Percentiles rank a stretch among this genome's conserved stretches.
phyloP scores from a whole-genome alignment of 2,797 vertebrate genomes.

The Prionace glauca region DNA sequence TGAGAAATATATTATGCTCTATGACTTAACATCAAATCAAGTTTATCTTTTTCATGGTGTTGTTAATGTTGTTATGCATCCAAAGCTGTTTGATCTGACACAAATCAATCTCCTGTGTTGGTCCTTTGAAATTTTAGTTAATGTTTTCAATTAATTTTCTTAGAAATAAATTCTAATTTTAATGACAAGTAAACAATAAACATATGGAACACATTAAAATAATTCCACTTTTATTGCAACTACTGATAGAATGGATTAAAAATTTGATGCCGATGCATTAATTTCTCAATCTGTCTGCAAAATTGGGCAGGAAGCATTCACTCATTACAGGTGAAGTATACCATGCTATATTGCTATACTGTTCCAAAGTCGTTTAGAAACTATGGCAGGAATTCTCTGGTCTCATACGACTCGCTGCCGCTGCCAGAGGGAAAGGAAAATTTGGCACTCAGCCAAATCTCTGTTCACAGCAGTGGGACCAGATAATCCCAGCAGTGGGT shows the following conservation, averaged over 20 bases:
- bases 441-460: too few relatives aligned
- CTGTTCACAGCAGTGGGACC: too few relatives aligned
- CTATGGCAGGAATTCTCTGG: too few relatives aligned
- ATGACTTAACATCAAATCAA: not conserved
- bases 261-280: not conserved
- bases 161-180: not conserved
- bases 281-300: not conserved
- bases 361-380: not conserved
- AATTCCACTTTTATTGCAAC: not conserved
- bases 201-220: not conserved
- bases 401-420: too few relatives aligned
- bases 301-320: not conserved
- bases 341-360: not conserved
- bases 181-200: not conserved
- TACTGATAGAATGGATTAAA: not conserved
- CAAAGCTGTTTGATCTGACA: not conserved
- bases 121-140: not conserved
- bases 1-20: not conserved
- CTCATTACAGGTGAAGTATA: not conserved
- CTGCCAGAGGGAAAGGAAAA: too few relatives aligned
- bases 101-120: conserved; percentile 7
- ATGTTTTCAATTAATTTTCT: not conserved
- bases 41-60: not conserved
- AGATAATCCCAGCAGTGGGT: too few relatives aligned
- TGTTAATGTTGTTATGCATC: not conserved